phyloP scores from a whole-genome alignment of 2,113 vertebrate genomes.

The Bagarius yarrelli region DNA sequence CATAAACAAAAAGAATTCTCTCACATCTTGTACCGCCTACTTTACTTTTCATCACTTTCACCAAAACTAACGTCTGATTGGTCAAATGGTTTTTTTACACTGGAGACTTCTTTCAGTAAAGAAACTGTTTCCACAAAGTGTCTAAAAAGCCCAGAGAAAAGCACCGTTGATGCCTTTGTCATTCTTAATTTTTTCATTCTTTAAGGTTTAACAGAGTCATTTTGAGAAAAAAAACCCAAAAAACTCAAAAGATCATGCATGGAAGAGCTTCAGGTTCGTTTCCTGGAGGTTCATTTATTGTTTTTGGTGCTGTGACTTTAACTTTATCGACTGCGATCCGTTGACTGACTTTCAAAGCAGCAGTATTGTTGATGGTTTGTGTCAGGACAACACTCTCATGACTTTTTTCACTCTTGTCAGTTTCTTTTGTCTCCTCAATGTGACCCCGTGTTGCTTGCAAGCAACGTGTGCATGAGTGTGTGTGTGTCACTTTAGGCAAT shows the following conservation, averaged over 20 bases:
- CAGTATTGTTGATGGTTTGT: slow-evolving; percentile 18
- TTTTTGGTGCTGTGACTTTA: slow-evolving; percentile 4
- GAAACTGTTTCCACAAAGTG: neutral
- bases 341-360: neutral
- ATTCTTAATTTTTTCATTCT: neutral
- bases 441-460: slow-evolving; percentile 10
- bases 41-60: neutral
- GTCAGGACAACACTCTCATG: neutral
- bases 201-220: neutral
- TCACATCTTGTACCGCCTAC: too few species aligned
- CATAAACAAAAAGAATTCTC: too few species aligned
- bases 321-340: neutral
- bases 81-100: neutral
- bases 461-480: neutral
- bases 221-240: neutral
- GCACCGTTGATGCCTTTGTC: neutral
- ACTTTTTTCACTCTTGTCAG: slow-evolving; percentile 3
- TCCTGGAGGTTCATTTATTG: slow-evolving; percentile 15
- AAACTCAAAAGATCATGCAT: slow-evolving; percentile 3
- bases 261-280: neutral
- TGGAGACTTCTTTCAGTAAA: neutral
- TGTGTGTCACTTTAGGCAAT: neutral
- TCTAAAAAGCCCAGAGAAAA: neutral
- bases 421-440: slow-evolving; percentile 22
- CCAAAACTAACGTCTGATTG: neutral